Percentiles rank a stretch among this genome's conserved stretches.
phyloP scores from a whole-genome alignment of 2,888 invertebrate genomes.

The Coenonympha glycerion region DNA sequence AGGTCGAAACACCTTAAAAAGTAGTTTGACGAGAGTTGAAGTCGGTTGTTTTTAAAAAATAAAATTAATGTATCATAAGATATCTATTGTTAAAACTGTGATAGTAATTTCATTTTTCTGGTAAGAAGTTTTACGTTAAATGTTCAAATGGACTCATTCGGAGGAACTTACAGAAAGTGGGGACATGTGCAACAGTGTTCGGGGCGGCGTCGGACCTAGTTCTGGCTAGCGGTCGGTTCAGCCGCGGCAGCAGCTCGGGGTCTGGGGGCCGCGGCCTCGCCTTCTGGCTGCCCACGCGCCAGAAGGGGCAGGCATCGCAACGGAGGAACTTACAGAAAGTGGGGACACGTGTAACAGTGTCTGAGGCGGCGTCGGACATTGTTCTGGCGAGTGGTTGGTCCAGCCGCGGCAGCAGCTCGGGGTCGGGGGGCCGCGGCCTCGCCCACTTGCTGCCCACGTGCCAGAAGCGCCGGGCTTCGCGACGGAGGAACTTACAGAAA shows the following conservation, averaged over 20 bases:
- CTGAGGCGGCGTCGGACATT: conserved; percentile 49
- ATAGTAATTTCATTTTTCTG: too few species aligned
- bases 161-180: conserved; percentile 38
- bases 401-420: too few species aligned
- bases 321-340: conserved; percentile 66
- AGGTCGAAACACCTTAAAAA: too few species aligned
- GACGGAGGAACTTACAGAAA: conserved; percentile 55
- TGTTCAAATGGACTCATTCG: too few species aligned
- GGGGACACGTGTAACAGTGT: conserved; percentile 31
- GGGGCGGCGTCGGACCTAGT: conserved; percentile 52
- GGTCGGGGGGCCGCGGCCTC: conserved; percentile 71
- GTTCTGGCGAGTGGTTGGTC: conserved; percentile 60
- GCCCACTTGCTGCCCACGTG: conserved; percentile 82
- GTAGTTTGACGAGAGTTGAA: too few species aligned
- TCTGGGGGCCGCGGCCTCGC: conserved; percentile 75
- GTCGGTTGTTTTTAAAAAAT: too few species aligned
- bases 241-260: too few species aligned
- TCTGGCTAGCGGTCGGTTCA: conserved; percentile 59
- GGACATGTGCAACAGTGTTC: conserved; percentile 34
- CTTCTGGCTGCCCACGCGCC: conserved; percentile 83
- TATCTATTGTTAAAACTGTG: too few species aligned
- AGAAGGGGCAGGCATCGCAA: conserved; percentile 82
- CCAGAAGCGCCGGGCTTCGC: conserved; percentile 85
- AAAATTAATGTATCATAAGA: too few species aligned
- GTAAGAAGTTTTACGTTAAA: too few species aligned